These are phyloP conservation scores for Tauraco erythrolophus DNA, from an alignment of 2,113 vertebrate genomes.

Conservation along the genomic window DNA sequence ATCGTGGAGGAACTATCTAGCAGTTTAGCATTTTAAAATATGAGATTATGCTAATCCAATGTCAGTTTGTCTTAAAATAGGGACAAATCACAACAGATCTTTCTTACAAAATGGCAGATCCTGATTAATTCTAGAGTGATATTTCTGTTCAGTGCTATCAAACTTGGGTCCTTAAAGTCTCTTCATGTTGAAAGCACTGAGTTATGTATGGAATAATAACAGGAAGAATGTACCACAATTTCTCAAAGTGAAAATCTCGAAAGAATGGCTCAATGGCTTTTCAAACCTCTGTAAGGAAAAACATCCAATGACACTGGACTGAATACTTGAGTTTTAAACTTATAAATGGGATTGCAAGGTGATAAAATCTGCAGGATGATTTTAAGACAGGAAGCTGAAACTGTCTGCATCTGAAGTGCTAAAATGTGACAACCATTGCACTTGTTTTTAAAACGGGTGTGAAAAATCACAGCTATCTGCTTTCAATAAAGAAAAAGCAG, in stretches of 20 bases:
- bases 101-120: not conserved
- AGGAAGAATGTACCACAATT: not conserved
- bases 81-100: not conserved
- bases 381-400: conserved; percentile 39
- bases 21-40: not conserved
- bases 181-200: not conserved
- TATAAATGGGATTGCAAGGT: not conserved
- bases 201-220: not conserved
- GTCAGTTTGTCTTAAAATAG: not conserved
- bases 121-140: not conserved
- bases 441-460: conserved; percentile 26
- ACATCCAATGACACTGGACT: not conserved
- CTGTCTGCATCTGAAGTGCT: conserved; percentile 7
- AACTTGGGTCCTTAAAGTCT: not conserved
- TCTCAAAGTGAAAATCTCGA: not conserved
- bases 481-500: conserved; percentile 45
- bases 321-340: conserved; percentile 4
- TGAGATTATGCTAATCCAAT: not conserved
- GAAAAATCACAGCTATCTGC: conserved; percentile 59
- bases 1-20: not conserved
- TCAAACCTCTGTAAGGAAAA: not conserved
- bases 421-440: not conserved
- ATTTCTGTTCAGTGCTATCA: not conserved
- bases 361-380: conserved; percentile 9
- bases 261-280: not conserved